These are phyloP conservation scores for Chaetorhynchus papuensis DNA, from an alignment of 2,113 vertebrate species.

Conservation along the genomic window DNA sequence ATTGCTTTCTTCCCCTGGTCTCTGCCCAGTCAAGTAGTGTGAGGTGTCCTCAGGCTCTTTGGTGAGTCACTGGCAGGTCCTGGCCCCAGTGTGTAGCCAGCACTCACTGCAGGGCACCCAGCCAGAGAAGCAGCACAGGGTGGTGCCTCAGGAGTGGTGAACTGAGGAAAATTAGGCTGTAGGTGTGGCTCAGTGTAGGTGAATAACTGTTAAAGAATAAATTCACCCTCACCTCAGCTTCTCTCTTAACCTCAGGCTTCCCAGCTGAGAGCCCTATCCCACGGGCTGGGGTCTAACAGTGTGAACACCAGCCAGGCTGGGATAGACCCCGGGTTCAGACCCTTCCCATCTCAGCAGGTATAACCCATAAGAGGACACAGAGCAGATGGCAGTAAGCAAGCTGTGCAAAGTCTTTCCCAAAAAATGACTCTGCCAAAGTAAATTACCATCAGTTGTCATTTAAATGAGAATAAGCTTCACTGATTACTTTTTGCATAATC, in stretches of 20 bases:
- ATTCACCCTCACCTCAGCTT: neutral
- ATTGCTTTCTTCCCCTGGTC: neutral
- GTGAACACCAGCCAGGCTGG: neutral
- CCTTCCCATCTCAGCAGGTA: neutral
- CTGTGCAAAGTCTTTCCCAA: neutral
- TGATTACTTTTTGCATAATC: constrained; percentile 3
- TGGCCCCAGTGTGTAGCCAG: rapidly evolving
- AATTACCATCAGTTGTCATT: constrained; percentile 10
- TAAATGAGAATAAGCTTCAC: neutral
- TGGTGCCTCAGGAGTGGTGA: neutral
- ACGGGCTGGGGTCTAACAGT: neutral
- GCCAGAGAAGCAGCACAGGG: rapidly evolving
- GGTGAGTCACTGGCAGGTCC: rapidly evolving
- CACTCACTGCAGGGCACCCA: neutral
- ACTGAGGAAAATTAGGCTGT: neutral
- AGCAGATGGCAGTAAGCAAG: neutral
- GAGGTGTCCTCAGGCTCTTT: neutral
- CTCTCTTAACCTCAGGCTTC: neutral
- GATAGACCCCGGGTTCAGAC: neutral
- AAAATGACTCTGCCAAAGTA: neutral
- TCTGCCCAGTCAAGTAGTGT: neutral
- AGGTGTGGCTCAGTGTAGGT: neutral
- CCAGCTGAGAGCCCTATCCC: rapidly evolving
- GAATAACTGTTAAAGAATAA: neutral
- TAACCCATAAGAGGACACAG: neutral